Conservation (phyloP, 2,113 vertebrate species). For the Caretta caretta region DNA sequence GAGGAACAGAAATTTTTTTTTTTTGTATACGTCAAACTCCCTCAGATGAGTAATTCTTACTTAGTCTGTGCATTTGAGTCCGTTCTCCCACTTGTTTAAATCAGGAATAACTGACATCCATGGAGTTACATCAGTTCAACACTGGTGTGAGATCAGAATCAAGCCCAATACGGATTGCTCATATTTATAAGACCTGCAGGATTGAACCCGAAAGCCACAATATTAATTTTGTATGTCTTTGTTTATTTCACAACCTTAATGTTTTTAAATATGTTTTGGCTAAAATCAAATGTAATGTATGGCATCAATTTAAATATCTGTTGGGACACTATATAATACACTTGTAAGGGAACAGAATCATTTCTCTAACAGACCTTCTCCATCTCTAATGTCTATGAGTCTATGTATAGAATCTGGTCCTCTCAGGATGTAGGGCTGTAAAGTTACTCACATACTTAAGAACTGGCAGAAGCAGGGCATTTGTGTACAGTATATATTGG, state of each 20-base stretch:
- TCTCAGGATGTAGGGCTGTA: not conserved
- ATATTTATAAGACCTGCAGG: not conserved
- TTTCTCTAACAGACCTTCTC: not conserved
- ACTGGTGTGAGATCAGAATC: constrained; percentile 6
- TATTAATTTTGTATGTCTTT: not conserved
- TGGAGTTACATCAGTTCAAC: not conserved
- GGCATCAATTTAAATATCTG: not conserved
- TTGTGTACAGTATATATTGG: not conserved
- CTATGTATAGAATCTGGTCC: not conserved
- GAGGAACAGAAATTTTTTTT: not conserved
- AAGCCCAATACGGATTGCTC: not conserved
- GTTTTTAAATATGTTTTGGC: not conserved
- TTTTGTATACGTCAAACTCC: not conserved
- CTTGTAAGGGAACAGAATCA: not conserved
- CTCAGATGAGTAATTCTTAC: not conserved
- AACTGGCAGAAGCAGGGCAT: not conserved
- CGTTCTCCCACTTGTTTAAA: not conserved
- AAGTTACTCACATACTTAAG: not conserved
- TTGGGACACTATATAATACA: not conserved
- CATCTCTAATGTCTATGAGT: not conserved
- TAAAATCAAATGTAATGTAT: not conserved
- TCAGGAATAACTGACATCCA: not conserved
- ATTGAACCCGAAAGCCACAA: not conserved
- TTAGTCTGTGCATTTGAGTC: not conserved
- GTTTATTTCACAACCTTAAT: not conserved